Base-by-base conservation (phyloP, 2,113 vertebrate genomes). In the Odontophorus gujanensis region DNA sequence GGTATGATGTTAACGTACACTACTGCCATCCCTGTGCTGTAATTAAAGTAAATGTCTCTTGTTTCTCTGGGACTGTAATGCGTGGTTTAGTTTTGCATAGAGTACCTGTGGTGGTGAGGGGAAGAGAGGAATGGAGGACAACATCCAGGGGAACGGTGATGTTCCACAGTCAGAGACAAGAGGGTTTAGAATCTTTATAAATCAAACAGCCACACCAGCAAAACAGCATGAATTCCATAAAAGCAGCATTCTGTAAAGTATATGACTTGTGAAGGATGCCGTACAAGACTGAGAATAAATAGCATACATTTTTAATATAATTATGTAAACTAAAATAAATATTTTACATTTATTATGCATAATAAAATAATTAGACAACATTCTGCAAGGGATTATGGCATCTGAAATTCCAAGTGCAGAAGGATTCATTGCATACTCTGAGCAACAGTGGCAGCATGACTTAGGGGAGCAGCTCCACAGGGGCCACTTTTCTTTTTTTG, bases 281-380 rank as follows among this genome's bases (percentile, higher is more conserved):
- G 90, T 96, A 82, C 73, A 95, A 92, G 66, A 77, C 73, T 94
- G 63, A 91, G 84, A 90, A 83, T 95, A 90, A 95, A 94, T 97
- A 80, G 47, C 85, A 85, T 92, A 34, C 69, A 85, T 96, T 97
- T 95, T 96, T 93, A 92, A 93, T 94, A 73, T 38, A 93, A 65
- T 94, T 93, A 92, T 95, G 61, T 92, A 81, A 71, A 73, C 43
- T 75, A 83, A 80, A 92, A 65, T 96, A 90, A 96, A 87, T 94
- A 97, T 96, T 95, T 96, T 96, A 88, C 86, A 80, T 96, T 95
- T 97, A 87, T 97, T 94, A 90, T 91, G 90, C 79, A 87, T 97
- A 88, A 90, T 92, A 94, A 91, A 92, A 82, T 95, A 96, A 90
- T 92, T 93, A 96, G 76, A 88, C 68, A 88, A 83, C 75, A 45